phyloP scores from a whole-genome alignment of 2,888 invertebrate genomes.

The Petrophora chlorosata region DNA sequence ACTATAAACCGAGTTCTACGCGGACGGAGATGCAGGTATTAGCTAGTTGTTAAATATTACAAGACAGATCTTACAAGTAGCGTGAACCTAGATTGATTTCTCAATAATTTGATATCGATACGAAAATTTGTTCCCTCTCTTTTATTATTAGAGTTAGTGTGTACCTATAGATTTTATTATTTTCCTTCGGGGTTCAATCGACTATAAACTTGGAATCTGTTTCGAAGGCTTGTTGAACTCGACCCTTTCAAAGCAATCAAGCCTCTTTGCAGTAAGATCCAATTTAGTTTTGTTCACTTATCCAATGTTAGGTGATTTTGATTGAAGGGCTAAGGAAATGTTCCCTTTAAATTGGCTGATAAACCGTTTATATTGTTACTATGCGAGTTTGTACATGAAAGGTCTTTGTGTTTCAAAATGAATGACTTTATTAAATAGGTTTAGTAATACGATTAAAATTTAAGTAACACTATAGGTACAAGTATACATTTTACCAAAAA shows the following conservation, averaged over 20 bases:
- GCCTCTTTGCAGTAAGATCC: conserved; percentile 31
- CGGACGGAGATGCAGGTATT: too few relatives aligned
- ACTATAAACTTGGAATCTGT: conserved; percentile 32
- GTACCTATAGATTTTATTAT: conserved; percentile 17
- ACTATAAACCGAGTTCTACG: too few relatives aligned
- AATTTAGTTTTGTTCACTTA: conserved; percentile 30
- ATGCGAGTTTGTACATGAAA: background rate
- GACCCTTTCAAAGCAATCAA: conserved; percentile 29
- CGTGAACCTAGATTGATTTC: conserved; percentile 11
- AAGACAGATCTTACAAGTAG: too few relatives aligned
- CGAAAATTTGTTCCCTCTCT: conserved; percentile 6
- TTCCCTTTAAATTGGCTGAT: background rate
- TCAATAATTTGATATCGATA: conserved; percentile 1
- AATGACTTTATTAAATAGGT: too few relatives aligned
- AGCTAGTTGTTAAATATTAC: too few relatives aligned
- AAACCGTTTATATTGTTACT: background rate
- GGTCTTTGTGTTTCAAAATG: background rate
- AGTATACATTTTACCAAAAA: too few relatives aligned
- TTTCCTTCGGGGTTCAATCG: conserved; percentile 23
- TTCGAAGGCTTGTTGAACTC: conserved; percentile 30
- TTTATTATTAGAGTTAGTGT: conserved; percentile 20
- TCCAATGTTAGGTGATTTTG: conserved; percentile 19
- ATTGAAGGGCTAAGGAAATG: conserved; percentile 8
- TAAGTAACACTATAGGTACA: too few relatives aligned
- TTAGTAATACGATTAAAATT: too few relatives aligned